These are phyloP conservation scores for Hirtodrosophila confusa DNA, from an alignment of 2,888 invertebrate genomes.

Conservation along the genomic window DNA sequence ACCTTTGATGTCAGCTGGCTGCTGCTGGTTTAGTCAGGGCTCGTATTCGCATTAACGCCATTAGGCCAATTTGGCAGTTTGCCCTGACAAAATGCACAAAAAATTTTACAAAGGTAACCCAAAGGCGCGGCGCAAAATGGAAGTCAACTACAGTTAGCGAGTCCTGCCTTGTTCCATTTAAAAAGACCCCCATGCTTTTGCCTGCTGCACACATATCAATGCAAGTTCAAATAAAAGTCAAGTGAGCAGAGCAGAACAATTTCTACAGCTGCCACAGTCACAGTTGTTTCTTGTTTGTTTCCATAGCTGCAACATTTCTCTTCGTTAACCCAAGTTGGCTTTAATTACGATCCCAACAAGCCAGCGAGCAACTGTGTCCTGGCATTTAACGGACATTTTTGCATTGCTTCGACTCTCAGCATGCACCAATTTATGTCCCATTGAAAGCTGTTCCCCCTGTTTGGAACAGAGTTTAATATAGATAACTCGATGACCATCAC, in stretches of 20 bases:
- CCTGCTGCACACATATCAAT: conserved; percentile 66
- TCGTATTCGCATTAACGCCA: conserved; percentile 81
- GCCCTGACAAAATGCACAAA: conserved; percentile 57
- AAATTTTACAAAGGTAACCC: conserved; percentile 69
- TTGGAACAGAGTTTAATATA: conserved; percentile 2
- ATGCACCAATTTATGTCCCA: conserved; percentile 72
- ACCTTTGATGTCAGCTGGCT: conserved; percentile 58
- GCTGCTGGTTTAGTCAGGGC: conserved; percentile 59
- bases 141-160: conserved; percentile 36
- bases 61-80: conserved; percentile 78
- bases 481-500: conserved; percentile 21
- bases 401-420: conserved; percentile 38
- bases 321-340: conserved; percentile 72
- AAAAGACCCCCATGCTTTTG: neutral
- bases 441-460: conserved; percentile 39
- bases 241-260: conserved; percentile 56
- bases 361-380: conserved; percentile 44
- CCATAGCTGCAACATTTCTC: conserved; percentile 64
- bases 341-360: conserved; percentile 68
- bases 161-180: conserved; percentile 8
- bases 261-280: conserved; percentile 41
- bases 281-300: conserved; percentile 44
- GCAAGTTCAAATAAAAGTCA: conserved; percentile 77
- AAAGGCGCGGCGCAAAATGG: conserved; percentile 49
- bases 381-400: conserved; percentile 42